phyloP scores from a whole-genome alignment of 1,140 invertebrate species.

The Drosophila ohnishii region DNA sequence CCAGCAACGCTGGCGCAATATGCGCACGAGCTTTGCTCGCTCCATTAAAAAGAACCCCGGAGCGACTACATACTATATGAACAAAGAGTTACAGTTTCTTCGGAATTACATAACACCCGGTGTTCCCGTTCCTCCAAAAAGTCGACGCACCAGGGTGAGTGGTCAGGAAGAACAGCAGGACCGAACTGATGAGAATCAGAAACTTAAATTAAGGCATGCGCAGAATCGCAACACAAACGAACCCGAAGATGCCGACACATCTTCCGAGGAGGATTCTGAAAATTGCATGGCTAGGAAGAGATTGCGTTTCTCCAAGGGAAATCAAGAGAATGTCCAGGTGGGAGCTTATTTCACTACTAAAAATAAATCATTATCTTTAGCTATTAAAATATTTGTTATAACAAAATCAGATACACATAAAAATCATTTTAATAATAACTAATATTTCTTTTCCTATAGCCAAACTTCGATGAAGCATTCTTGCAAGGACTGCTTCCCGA shows the following conservation, averaged over 20 bases:
- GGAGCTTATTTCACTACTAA: neutral
- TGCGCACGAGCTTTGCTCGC: constrained; percentile 67
- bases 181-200: constrained; percentile 31
- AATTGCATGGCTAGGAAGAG: constrained; percentile 3
- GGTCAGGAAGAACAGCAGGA: constrained; percentile 32
- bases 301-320: neutral
- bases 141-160: constrained; percentile 48
- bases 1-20: constrained; percentile 76
- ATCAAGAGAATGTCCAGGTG: neutral
- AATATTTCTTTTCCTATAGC: neutral
- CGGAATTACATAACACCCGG: constrained; percentile 68
- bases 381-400: neutral
- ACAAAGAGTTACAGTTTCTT: constrained; percentile 63
- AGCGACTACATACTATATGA: constrained; percentile 71
- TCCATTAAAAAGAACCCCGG: constrained; percentile 62
- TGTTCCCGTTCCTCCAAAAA: constrained; percentile 51
- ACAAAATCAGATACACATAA: neutral
- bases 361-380: too few relatives aligned
- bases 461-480: constrained; percentile 73
- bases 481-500: constrained; percentile 71
- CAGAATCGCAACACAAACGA: constrained; percentile 20
- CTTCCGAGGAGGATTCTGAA: constrained; percentile 28
- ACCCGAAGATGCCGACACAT: neutral
- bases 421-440: neutral
- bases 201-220: constrained; percentile 57